Evolutionary conservation across 2,113 vertebrate genomes (phyloP).

Genomic region (Choloepus hoffmanni): DNA sequence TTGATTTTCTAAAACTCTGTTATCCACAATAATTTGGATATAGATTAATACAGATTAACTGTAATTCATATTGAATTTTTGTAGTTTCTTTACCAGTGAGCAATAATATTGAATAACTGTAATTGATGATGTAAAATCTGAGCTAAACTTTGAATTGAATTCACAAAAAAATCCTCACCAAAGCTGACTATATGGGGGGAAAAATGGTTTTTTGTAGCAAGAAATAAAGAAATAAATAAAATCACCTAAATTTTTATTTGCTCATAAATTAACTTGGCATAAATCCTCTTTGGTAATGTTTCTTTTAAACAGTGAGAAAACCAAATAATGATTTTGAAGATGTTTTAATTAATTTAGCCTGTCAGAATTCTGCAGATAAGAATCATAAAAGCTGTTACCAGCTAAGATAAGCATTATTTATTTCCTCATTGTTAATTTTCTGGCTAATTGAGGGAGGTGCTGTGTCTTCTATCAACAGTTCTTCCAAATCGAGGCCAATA

Average conservation of each 20-base stretch:
- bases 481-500: not conserved
- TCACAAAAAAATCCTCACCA: not conserved
- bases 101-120: not conserved
- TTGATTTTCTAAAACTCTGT: not conserved
- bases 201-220: not conserved
- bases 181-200: not conserved
- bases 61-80: not conserved
- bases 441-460: not conserved
- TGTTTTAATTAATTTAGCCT: not conserved
- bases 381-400: not conserved
- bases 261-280: not conserved
- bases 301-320: conserved; percentile 3
- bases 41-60: not conserved
- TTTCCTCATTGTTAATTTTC: not conserved
- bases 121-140: not conserved
- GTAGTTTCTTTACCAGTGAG: conserved; percentile 1
- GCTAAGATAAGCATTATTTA: not conserved
- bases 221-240: not conserved
- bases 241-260: not conserved
- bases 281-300: not conserved
- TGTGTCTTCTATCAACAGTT: not conserved
- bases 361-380: not conserved
- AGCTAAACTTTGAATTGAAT: conserved; percentile 28
- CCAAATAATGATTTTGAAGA: not conserved
- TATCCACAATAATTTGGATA: not conserved